phyloP scores from a whole-genome alignment of 1,140 invertebrate genomes.

The Phenacoccus solenopsis region DNA sequence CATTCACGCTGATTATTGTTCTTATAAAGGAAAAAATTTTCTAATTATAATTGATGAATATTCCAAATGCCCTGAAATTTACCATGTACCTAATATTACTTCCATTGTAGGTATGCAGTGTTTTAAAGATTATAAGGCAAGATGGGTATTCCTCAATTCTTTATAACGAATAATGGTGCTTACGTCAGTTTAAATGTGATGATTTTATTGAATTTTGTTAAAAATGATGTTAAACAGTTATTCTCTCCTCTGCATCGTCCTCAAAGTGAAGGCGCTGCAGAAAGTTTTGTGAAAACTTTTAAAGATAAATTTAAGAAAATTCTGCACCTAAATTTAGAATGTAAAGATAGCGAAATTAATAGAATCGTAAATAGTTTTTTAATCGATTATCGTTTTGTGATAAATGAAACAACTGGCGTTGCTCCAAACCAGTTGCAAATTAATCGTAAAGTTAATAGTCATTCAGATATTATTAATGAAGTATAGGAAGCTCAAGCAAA shows the following conservation, averaged over 20 bases:
- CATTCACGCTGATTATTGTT: constrained; percentile 34
- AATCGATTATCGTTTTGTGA: constrained; percentile 13
- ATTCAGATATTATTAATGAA: background rate
- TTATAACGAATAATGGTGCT: constrained; percentile 29
- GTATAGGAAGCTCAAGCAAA: background rate
- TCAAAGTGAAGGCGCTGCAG: constrained; percentile 29
- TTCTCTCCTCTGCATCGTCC: constrained; percentile 29
- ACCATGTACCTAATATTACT: background rate
- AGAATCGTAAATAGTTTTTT: constrained; percentile 2
- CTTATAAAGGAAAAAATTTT: background rate
- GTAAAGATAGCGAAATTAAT: background rate
- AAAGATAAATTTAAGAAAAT: constrained; percentile 31
- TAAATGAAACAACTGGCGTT: constrained; percentile 21
- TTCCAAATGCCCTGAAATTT: background rate
- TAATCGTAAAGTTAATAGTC: constrained; percentile 14
- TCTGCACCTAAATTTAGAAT: background rate
- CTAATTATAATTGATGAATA: background rate
- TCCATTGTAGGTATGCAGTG: background rate
- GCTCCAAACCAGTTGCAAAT: constrained; percentile 22
- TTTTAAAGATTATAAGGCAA: background rate
- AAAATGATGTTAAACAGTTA: constrained; percentile 25
- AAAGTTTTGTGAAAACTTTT: constrained; percentile 33
- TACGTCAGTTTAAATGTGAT: constrained; percentile 26
- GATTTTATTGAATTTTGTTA: constrained; percentile 27
- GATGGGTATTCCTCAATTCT: background rate